Evolutionary conservation across 2,888 invertebrate genomes (phyloP), one percentile per base, ranked within the genome.

Genomic region (Pterobdella sp.): DNA sequence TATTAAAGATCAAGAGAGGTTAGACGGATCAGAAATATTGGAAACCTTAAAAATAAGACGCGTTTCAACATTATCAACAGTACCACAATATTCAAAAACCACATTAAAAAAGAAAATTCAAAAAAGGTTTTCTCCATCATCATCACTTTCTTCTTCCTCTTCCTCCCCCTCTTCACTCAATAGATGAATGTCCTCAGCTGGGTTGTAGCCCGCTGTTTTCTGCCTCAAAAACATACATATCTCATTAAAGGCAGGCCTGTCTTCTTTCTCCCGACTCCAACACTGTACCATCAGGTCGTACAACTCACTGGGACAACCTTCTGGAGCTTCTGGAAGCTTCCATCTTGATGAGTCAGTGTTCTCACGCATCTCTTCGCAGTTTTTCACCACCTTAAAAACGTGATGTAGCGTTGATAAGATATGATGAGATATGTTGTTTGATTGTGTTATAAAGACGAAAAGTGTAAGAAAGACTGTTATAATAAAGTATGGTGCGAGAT

Each of bases 251-350:
- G 90, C 88, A 0, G 93, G 93, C 56, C 94, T 87, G 80, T 91
- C 90, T 73, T 87, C 86, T 69, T 91, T 89, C 79, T 90, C 89
- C 72, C 91, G 87, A 79, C 90, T 89, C 93, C 93, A 94, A 85
- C 93, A 93, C 84, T 93, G 92, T 79, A 89, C 89, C 91, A 94
- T 92, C 79, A 93, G 88, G 83, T 92, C 92, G 86, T 91, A 92
- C 76, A 94, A 90, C 83, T 93, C 92, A 77, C 90, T 87, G 56
- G 93, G 90, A 84, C 92, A 92, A 75, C 88, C 88, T 64, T 88
- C 86, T 18, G 91, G 92, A 76, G 89, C 88, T 42, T 88, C 88
- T 69, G 91, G 86, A 77, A 87, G 86, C 86, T 91, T 92, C 76
- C 93, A 90, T 83, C 93, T 92, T 77, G 90, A 81, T 80, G n/a